phyloP scores from a whole-genome alignment of 2,888 invertebrate species.

The Euplagia quadripunctaria region DNA sequence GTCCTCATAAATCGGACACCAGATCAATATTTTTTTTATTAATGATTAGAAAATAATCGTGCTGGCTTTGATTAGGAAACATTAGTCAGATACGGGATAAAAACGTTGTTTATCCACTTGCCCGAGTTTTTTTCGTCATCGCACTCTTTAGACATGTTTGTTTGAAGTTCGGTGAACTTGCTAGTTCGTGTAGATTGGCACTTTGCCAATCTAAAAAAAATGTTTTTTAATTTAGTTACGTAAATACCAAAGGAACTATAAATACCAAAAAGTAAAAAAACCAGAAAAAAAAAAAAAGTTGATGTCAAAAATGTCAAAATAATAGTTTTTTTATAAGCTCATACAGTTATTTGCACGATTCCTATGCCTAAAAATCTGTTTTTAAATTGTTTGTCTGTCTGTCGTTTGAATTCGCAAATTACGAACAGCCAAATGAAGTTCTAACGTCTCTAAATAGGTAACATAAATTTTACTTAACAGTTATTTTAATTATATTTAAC shows the following conservation, averaged over 20 bases:
- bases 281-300: background rate
- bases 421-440: no score
- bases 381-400: no score
- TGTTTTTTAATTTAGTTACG: background rate
- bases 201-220: slow-evolving; percentile 9
- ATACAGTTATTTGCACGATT: no score
- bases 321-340: no score
- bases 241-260: background rate
- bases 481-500: no score
- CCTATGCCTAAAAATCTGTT: no score
- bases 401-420: no score
- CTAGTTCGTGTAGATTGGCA: slow-evolving; percentile 3
- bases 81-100: background rate
- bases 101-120: background rate
- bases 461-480: no score
- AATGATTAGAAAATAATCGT: background rate
- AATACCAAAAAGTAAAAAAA: background rate
- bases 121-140: background rate
- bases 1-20: no score
- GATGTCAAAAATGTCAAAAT: no score
- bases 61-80: background rate
- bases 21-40: no score
- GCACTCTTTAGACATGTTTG: background rate
- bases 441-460: no score
- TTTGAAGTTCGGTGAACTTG: slow-evolving; percentile 19